Evolutionary conservation across 2,797 vertebrate species (phyloP), one percentile per base, ranked within the genome.

Genomic region (Etheostoma perlongum): DNA sequence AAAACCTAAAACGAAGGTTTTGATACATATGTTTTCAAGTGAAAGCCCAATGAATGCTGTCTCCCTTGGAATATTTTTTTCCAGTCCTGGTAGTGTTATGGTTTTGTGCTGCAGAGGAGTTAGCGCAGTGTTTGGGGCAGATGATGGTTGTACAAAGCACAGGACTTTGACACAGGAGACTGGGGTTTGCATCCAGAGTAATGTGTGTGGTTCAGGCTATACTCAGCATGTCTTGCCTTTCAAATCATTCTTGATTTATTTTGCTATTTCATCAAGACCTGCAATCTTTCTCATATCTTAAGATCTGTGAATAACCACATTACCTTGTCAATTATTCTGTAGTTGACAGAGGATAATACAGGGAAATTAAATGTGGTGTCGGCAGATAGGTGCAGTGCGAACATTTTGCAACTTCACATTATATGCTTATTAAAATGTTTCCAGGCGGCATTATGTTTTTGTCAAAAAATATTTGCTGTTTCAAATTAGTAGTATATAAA

Each of bases 401-500:
- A 58, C 18, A n/a, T 52, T 5, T 52, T 2, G 11, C n/a, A 11
- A 59, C 12, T 58, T n/a, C 14, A 19, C 57, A 59, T n/a, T 57
- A 59, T n/a, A 40, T 40, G 57, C n/a, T 59, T 36, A 59, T 40
- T 40, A n/a, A 59, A 59, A 27, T 19, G 27, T 36, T 58, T 58
- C 36, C 10, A 40, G 36, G 10, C 10, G 3, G 36, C 36, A 40
- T 4, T 40, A 2, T 40, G 10, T 40, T 11, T 40, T 40, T 40
- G 36, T 40, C 36, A 40, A 11, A 40, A 11, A 2, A 40, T 11
- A 40, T 40, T 59, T n/a, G 5, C 55, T 58, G 6, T 40, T 58
- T 33, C 11, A 58, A 58, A 58, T 58, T n/a, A 13, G 19, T 40
- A n/a, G 3, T n/a, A 14, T 36, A 40, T 40, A 8, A 42, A 59